Evolutionary conservation across 1,140 invertebrate genomes (phyloP), one percentile per base, ranked within the genome.

Genomic region (Diprion similis): DNA sequence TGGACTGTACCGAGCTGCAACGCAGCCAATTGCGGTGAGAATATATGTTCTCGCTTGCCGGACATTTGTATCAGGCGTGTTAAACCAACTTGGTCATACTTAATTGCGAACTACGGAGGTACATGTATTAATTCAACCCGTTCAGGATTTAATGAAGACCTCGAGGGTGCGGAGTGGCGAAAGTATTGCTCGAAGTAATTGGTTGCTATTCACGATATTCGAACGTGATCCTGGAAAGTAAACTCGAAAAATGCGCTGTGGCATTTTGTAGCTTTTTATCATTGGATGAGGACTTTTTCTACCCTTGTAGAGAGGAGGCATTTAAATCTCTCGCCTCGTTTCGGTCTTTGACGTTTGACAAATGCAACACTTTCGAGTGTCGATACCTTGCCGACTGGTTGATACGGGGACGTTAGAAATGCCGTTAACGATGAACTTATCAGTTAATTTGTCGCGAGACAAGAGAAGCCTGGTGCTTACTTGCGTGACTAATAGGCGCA

Each of bases 381-480:
- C 51, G 51, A 59, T 59, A 59, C n/a, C 51, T 13, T 59, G n/a
- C 11, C 51, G 3, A 9, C n/a, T 9, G 51, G 51, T 15, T 68
- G 18, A 69, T 8, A 48, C 7, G 76, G 77, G 71, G 73, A 78
- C 79, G 48, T 73, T 74, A 75, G 74, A 82, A 82, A 82, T 77
- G 77, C 78, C 78, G 80, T 83, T 83, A 82, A 74, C 70, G 69
- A 65, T n/a, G 65, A 47, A 64, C 73, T 78, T 82, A 82, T 80
- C 79, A 75, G 73, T 70, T 76, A 80, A 82, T 83, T 80, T 81
- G 82, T 82, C 79, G 68, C n/a, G 45, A 59, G 64, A 71, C 75
- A 17, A 59, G 51, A 17, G 11, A 59, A 59, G 51, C 51, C 51
- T 13, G 71, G 70, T 47, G 24, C 18, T 19, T 19, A 45, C 11